These are phyloP conservation scores for Idaea dimidiata DNA, from an alignment of 2,888 invertebrate genomes.

Conservation along the genomic window DNA sequence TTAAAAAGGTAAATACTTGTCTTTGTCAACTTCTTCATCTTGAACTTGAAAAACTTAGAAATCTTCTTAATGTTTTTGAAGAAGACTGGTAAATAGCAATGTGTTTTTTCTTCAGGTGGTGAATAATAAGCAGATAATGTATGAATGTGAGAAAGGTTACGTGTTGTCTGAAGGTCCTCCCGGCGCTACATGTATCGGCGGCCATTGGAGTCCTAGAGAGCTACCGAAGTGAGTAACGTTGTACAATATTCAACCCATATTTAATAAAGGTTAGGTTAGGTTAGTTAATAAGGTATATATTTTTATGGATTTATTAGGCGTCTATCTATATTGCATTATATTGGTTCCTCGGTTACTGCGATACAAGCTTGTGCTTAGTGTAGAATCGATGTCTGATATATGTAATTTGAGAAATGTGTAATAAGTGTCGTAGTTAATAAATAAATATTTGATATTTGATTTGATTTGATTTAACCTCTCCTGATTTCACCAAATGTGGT, in stretches of 20 bases:
- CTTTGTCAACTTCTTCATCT: not conserved
- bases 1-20: constrained; percentile 84
- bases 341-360: no score
- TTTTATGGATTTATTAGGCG: no score
- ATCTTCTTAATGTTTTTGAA: not conserved
- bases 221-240: constrained; percentile 83
- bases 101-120: constrained; percentile 72
- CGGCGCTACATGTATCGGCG: constrained; percentile 96
- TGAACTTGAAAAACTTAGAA: not conserved
- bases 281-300: no score
- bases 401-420: no score
- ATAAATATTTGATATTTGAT: no score
- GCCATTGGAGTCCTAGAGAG: constrained; percentile 94
- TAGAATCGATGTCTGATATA: no score
- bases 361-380: no score
- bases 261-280: no score
- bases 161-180: constrained; percentile 93
- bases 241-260: not conserved
- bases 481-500: no score
- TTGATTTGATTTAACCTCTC: no score
- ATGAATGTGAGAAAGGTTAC: constrained; percentile 96
- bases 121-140: constrained; percentile 97
- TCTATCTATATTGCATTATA: no score
- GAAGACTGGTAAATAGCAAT: not conserved
- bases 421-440: no score